A percentile compares a stretch with the other conserved stretches of the same genome.
Evolutionary conservation across 2,113 vertebrate species (phyloP).

Genomic region (Syngnathus scovelli): DNA sequence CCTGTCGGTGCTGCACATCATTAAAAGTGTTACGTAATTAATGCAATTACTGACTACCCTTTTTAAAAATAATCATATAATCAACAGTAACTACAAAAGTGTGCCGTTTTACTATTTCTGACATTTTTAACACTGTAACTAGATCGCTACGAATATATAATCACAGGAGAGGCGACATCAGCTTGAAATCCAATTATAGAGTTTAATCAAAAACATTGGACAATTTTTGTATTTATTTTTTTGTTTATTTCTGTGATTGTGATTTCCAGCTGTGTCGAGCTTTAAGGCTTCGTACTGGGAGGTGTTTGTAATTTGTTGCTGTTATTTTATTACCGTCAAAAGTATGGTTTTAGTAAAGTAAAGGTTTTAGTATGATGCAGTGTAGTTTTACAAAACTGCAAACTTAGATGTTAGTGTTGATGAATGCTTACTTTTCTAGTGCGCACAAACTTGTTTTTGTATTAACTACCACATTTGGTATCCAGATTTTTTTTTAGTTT

Average conservation of each 20-base stretch:
- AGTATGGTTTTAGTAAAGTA: background rate
- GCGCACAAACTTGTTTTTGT: background rate
- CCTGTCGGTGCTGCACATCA: constrained; percentile 2
- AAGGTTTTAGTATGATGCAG: too few relatives aligned
- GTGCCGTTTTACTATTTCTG: background rate
- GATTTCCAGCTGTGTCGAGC: background rate
- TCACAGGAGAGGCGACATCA: background rate
- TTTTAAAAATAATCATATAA: background rate
- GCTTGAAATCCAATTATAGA: too few relatives aligned
- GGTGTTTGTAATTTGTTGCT: background rate
- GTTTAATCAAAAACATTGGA: background rate
- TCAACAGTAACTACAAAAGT: background rate
- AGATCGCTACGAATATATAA: background rate
- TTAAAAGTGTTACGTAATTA: constrained; percentile 3
- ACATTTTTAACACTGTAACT: background rate
- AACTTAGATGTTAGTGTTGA: too few relatives aligned
- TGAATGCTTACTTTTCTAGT: background rate
- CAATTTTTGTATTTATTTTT: background rate
- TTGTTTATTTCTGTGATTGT: background rate
- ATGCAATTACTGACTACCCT: background rate
- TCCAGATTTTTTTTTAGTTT: background rate
- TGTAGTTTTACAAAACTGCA: too few relatives aligned
- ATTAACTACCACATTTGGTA: background rate
- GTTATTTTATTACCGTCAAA: background rate
- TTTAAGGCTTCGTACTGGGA: background rate